phyloP scores from a whole-genome alignment of 1,140 invertebrate species.

The Pectinophora gossypiella region DNA sequence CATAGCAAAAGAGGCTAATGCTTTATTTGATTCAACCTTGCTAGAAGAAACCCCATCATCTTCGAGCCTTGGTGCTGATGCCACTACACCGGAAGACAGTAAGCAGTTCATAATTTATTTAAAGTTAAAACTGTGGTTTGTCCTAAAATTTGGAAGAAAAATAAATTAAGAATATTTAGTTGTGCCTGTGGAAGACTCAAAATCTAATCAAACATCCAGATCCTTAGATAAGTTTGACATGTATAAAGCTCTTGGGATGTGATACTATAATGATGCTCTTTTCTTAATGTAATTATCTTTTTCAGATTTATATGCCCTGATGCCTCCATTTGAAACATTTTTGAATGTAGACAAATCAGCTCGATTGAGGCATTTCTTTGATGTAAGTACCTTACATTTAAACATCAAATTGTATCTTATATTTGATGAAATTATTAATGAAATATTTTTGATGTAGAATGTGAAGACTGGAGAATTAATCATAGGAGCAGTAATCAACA shows the following conservation, averaged over 20 bases:
- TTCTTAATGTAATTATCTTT: too few relatives aligned
- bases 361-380: slow-evolving; percentile 85
- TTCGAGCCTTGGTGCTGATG: slow-evolving; percentile 56
- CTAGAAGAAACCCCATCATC: slow-evolving; percentile 73
- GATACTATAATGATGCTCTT: too few relatives aligned
- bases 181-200: too few relatives aligned
- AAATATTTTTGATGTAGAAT: slow-evolving; percentile 74
- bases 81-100: slow-evolving; percentile 68
- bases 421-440: slow-evolving; percentile 11
- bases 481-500: slow-evolving; percentile 84
- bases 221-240: not conserved
- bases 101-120: too few relatives aligned
- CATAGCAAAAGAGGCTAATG: slow-evolving; percentile 85
- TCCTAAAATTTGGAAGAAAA: too few relatives aligned
- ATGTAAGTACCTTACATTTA: slow-evolving; percentile 76
- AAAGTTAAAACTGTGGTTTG: too few relatives aligned
- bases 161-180: too few relatives aligned
- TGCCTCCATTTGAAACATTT: slow-evolving; percentile 91
- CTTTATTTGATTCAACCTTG: slow-evolving; percentile 78
- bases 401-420: not conserved
- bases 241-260: too few relatives aligned
- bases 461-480: slow-evolving; percentile 89
- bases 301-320: slow-evolving; percentile 86
- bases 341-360: slow-evolving; percentile 83
- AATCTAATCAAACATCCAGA: too few relatives aligned